Percentiles rank a stretch among this genome's conserved stretches.
Evolutionary conservation across 2,888 invertebrate species (phyloP).

Genomic region (Autographa gamma): DNA sequence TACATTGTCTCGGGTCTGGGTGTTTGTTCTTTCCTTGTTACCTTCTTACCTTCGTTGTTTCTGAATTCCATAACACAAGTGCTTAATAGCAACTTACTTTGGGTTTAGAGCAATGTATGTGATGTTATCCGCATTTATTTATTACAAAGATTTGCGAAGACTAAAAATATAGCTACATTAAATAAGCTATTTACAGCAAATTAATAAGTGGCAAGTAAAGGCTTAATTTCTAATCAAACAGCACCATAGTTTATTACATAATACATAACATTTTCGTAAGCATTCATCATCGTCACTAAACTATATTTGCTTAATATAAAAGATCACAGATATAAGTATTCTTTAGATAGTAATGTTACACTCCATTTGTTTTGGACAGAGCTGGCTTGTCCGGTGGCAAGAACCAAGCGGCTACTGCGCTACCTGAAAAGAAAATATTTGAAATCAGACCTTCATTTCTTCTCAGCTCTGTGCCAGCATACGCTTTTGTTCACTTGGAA

Average conservation of each 20-base stretch:
- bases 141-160: too few species aligned
- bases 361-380: conserved; percentile 24
- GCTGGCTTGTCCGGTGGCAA: conserved; percentile 75
- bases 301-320: conserved; percentile 32
- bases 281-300: conserved; percentile 15
- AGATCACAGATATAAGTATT: conserved; percentile 54
- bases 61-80: too few species aligned
- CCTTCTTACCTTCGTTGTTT: too few species aligned
- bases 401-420: conserved; percentile 78
- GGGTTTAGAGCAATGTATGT: too few species aligned
- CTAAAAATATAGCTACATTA: too few species aligned
- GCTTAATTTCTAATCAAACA: neutral
- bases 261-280: conserved; percentile 1
- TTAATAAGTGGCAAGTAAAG: neutral
- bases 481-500: too few species aligned
- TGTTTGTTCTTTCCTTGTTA: too few species aligned
- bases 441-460: too few species aligned
- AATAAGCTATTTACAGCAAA: neutral
- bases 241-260: neutral
- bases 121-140: too few species aligned
- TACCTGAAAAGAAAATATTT: conserved; percentile 67
- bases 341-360: conserved; percentile 14
- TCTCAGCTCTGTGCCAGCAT: too few species aligned
- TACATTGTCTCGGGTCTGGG: too few species aligned
- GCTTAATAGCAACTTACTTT: too few species aligned